Conservation (phyloP, 2,888 invertebrate species). For the Meganola albula region DNA sequence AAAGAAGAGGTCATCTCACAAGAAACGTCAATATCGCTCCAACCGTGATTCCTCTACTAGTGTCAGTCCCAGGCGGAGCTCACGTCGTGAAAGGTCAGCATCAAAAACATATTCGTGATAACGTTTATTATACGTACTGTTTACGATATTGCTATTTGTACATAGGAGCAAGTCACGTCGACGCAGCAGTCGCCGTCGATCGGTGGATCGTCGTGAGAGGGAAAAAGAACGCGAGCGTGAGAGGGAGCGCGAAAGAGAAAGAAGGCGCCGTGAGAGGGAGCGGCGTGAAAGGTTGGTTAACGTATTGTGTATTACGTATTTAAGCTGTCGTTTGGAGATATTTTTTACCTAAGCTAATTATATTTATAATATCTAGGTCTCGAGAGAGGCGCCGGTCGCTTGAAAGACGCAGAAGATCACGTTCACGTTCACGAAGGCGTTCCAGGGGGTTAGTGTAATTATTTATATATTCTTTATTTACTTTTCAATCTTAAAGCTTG, state of each 20-base stretch:
- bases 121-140: too few species aligned
- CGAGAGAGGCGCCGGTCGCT: slow-evolving; percentile 73
- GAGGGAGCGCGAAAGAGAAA: slow-evolving; percentile 49
- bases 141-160: too few species aligned
- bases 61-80: slow-evolving; percentile 68
- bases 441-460: slow-evolving; percentile 69
- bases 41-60: slow-evolving; percentile 88
- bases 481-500: too few species aligned
- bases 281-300: slow-evolving; percentile 54
- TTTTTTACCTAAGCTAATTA: too few species aligned
- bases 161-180: slow-evolving; percentile 65
- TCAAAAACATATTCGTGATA: slow-evolving; percentile 1
- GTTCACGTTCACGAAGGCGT: slow-evolving; percentile 69
- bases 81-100: slow-evolving; percentile 74
- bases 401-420: slow-evolving; percentile 68
- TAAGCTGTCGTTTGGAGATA: neutral
- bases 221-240: slow-evolving; percentile 61
- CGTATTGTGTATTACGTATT: too few species aligned
- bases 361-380: slow-evolving; percentile 61
- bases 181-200: slow-evolving; percentile 64
- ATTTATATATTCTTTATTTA: too few species aligned
- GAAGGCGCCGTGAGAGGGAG: slow-evolving; percentile 50
- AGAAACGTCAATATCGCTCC: slow-evolving; percentile 92
- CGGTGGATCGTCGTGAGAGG: slow-evolving; percentile 63
- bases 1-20: slow-evolving; percentile 89